phyloP scores from a whole-genome alignment of 2,113 vertebrate species.

The Ancistrus triradiatus region DNA sequence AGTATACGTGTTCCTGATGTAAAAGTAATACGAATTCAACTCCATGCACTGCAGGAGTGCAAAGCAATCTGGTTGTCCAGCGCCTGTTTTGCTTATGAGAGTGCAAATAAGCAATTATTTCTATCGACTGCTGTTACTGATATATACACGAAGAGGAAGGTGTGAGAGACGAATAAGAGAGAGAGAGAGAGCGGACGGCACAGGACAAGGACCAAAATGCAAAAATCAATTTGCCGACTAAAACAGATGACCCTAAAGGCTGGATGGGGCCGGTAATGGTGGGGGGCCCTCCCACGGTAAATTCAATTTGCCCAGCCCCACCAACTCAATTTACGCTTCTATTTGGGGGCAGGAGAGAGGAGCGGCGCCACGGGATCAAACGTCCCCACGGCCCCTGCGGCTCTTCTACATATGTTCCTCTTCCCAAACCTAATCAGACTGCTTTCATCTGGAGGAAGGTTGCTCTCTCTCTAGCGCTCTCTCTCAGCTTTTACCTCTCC shows the following conservation, averaged over 20 bases:
- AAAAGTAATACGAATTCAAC: constrained; percentile 17
- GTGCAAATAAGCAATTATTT: constrained; percentile 12
- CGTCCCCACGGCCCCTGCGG: constrained; percentile 39
- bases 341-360: constrained; percentile 49
- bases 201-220: constrained; percentile 46
- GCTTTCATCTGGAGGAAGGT: constrained; percentile 40
- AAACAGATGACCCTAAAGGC: constrained; percentile 54
- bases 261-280: constrained; percentile 47
- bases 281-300: constrained; percentile 42
- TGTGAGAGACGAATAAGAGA: constrained; percentile 1
- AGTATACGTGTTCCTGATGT: neutral
- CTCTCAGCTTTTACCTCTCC: neutral
- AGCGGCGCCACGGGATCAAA: constrained; percentile 51
- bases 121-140: constrained; percentile 13
- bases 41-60: neutral
- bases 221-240: constrained; percentile 58
- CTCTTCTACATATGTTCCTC: constrained; percentile 51
- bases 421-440: constrained; percentile 54
- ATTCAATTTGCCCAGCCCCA: constrained; percentile 55
- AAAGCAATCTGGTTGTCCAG: neutral
- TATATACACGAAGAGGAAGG: constrained; percentile 21
- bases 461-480: constrained; percentile 31
- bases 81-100: too few species aligned
- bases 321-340: constrained; percentile 58
- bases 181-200: constrained; percentile 20